phyloP scores from a whole-genome alignment of 2,888 invertebrate genomes.

The Encarsia formosa region DNA sequence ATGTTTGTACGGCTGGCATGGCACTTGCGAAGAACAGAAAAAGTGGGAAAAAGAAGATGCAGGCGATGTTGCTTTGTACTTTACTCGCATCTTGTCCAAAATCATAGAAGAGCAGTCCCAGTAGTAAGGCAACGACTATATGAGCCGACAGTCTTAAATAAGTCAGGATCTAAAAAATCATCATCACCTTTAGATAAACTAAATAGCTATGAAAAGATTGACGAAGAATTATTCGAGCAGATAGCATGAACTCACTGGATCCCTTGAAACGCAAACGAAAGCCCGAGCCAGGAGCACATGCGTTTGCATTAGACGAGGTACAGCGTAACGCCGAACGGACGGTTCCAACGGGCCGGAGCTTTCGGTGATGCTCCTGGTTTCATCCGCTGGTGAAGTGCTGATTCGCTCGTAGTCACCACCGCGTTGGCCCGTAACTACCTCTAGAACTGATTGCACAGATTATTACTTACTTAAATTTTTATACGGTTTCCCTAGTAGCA shows the following conservation, averaged over 20 bases:
- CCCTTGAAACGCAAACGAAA: constrained; percentile 48
- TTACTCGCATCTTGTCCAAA: constrained; percentile 58
- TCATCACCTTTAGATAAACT: no score
- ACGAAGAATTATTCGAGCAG: no score
- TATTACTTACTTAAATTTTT: no score
- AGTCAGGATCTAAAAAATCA: constrained; percentile 36
- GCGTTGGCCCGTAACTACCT: constrained; percentile 60
- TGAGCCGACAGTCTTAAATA: constrained; percentile 56
- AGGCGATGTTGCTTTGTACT: constrained; percentile 57
- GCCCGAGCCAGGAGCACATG: constrained; percentile 54
- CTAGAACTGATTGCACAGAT: no score
- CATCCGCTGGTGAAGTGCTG: constrained; percentile 3
- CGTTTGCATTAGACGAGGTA: constrained; percentile 49
- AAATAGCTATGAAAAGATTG: no score
- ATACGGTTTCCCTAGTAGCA: no score
- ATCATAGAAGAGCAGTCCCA: constrained; percentile 58
- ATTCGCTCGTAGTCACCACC: constrained; percentile 48
- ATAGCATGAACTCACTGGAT: constrained; percentile 44
- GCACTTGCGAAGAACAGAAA: constrained; percentile 62
- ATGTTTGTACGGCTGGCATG: constrained; percentile 62
- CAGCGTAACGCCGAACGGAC: constrained; percentile 10
- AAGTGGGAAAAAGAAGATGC: constrained; percentile 59
- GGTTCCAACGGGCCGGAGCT: not conserved
- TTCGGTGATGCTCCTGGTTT: not conserved
- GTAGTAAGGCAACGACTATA: constrained; percentile 55